Percentiles rank a stretch among this genome's conserved stretches.
Conservation (phyloP, 2,113 vertebrate species). For the Leptocoma aspasia region DNA sequence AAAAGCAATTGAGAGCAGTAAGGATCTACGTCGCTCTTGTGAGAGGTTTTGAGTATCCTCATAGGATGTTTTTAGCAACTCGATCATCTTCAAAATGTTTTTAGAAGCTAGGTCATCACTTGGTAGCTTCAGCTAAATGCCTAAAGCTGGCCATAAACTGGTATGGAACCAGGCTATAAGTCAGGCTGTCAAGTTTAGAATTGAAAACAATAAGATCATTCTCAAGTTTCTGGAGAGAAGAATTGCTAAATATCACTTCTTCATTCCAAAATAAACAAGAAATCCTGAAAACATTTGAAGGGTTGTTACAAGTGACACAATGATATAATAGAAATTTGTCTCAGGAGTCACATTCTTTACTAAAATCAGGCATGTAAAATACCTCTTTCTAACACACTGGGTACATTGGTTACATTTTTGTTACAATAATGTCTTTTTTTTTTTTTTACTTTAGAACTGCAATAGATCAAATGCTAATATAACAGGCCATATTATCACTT, state of each 20-base stretch:
- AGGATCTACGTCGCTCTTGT: not conserved
- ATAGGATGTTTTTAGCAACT: not conserved
- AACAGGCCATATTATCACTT: not conserved
- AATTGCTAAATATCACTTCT: not conserved
- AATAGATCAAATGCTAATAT: not conserved
- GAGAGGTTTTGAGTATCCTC: not conserved
- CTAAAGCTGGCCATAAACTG: not conserved
- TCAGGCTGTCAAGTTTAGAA: not conserved
- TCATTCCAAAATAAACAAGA: not conserved
- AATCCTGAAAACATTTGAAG: not conserved
- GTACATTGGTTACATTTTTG: not conserved
- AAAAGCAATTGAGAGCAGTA: not conserved
- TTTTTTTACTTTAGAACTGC: not conserved
- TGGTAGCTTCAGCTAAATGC: not conserved
- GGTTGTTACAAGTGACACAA: not conserved
- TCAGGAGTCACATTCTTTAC: not conserved
- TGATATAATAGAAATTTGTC: not conserved
- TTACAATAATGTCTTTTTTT: not conserved
- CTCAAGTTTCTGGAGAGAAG: not conserved
- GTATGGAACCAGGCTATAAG: not conserved
- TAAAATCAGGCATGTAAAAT: not conserved
- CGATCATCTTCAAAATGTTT: not conserved
- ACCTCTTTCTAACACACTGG: not conserved
- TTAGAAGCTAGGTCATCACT: not conserved
- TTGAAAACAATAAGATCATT: not conserved